Conservation (phyloP, 1,140 invertebrate species). For the Platorchestia sp. region DNA sequence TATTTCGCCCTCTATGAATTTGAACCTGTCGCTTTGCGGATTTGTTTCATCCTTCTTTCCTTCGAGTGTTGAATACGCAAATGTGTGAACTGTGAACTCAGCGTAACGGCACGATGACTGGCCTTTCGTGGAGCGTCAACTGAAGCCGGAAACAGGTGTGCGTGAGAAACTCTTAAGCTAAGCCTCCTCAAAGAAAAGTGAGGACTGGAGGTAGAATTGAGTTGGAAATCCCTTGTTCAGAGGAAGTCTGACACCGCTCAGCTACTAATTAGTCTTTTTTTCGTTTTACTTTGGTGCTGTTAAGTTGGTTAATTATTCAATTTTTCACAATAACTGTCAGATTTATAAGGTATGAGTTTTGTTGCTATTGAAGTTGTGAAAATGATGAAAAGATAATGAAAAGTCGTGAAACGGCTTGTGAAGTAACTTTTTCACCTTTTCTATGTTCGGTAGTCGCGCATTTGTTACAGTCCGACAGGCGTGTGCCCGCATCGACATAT, state of each 20-base stretch:
- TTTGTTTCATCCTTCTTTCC: background rate
- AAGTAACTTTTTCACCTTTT: background rate
- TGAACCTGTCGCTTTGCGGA: background rate
- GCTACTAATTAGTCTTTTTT: background rate
- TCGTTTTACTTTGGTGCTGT: background rate
- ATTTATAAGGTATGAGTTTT: background rate
- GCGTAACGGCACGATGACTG: background rate
- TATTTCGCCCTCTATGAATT: background rate
- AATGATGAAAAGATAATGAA: background rate
- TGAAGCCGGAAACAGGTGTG: background rate
- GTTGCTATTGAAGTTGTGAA: background rate
- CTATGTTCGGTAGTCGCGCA: background rate
- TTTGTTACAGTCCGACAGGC: background rate
- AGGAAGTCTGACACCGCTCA: background rate
- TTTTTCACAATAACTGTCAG: too few species aligned
- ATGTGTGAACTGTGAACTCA: background rate
- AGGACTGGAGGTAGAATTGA: background rate
- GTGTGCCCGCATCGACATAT: background rate
- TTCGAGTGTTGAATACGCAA: background rate
- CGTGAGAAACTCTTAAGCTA: constrained; percentile 20
- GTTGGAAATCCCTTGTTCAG: background rate
- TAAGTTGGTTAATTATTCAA: too few species aligned
- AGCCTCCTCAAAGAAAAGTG: background rate
- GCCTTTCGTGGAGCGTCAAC: background rate
- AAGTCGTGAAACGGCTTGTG: background rate